A percentile compares a stretch with the other conserved stretches of the same genome.
phyloP scores from a whole-genome alignment of 2,797 vertebrate genomes.

The Gymnothorax javanicus region DNA sequence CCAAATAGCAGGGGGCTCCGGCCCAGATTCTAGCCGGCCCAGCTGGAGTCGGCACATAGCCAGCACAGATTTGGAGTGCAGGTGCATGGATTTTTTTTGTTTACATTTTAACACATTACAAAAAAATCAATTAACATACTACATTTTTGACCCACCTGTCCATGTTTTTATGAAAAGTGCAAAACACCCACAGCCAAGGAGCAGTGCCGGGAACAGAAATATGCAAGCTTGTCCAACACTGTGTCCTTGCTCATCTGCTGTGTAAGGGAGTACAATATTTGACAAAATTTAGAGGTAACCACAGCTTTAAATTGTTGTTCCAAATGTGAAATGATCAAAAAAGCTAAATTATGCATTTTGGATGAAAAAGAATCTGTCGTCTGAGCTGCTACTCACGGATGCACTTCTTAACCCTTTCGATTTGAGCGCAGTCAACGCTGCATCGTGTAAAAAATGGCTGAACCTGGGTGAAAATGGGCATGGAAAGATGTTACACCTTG shows the following conservation, averaged over 20 bases:
- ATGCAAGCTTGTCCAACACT: slow-evolving; percentile 33
- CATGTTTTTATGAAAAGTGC: slow-evolving; percentile 43
- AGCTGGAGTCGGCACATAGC: no score
- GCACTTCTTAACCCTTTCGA: slow-evolving; percentile 49
- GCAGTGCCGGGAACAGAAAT: slow-evolving; percentile 40
- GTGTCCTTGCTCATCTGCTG: background rate
- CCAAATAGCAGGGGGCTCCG: no score
- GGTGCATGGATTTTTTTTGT: background rate
- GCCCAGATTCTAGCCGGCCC: no score
- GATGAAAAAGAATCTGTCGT: background rate
- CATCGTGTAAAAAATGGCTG: slow-evolving; percentile 80
- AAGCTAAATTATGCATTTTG: background rate
- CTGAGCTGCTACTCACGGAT: slow-evolving; percentile 13
- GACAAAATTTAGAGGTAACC: background rate
- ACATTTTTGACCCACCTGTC: slow-evolving; percentile 52
- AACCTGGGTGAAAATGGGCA: slow-evolving; percentile 70
- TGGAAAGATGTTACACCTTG: slow-evolving; percentile 16
- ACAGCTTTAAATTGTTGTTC: background rate
- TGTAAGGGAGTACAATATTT: slow-evolving; percentile 37
- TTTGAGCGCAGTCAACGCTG: slow-evolving; percentile 73
- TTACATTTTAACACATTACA: background rate
- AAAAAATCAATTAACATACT: background rate
- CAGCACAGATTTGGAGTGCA: no score
- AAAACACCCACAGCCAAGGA: slow-evolving; percentile 44
- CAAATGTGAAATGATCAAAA: background rate